Evolutionary conservation across 1,140 invertebrate species (phyloP), one percentile per base, ranked within the genome.

Genomic region (Rhagoletis zephyria): DNA sequence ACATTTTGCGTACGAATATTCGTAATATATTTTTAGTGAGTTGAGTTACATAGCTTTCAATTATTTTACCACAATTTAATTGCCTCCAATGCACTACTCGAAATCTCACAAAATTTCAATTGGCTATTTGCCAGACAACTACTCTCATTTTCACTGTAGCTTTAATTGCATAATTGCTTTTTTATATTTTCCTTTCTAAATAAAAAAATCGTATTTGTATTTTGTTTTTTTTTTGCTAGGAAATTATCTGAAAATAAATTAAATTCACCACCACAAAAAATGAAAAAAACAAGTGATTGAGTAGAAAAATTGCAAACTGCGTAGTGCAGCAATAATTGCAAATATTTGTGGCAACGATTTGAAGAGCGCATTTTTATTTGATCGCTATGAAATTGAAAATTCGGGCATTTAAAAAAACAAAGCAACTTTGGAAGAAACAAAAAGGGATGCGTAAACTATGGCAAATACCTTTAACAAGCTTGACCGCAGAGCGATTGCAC

Each of bases 61-160:
- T 48, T 48, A 74, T 45, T 74, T 74, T 4, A 74, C 14, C 42
- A 74, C 67, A 74, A 74, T n/a, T 48, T 42, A 74, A n/a, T 48
- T 74, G 14, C 40, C 30, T 77, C 45, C 48, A 51, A 0, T 1
- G 42, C 14, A 9, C 3, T 48, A 4, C 14, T 2, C 16, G n/a
- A 77, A 51, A 9, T 48, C 14, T 5, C 70, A n/a, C 0, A 2
- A 56, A 30, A 51, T 6, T 77, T 9, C 16, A 77, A 51, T n/a
- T 51, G 45, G 45, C 7, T 6, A 51, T 19, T 77, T 77, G 45
- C 42, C n/a, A 19, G 12, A 48, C 4, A 48, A 77, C 12, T 10
- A 51, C n/a, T 81, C 19, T 10, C 9, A 56, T 30, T 30, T 12
- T 9, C 6, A 74, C 4, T 81, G n/a, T 1, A 5, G 4, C 16